These are phyloP conservation scores for Hyperoplus immaculatus DNA, from an alignment of 2,797 vertebrate species.

Conservation along the genomic window DNA sequence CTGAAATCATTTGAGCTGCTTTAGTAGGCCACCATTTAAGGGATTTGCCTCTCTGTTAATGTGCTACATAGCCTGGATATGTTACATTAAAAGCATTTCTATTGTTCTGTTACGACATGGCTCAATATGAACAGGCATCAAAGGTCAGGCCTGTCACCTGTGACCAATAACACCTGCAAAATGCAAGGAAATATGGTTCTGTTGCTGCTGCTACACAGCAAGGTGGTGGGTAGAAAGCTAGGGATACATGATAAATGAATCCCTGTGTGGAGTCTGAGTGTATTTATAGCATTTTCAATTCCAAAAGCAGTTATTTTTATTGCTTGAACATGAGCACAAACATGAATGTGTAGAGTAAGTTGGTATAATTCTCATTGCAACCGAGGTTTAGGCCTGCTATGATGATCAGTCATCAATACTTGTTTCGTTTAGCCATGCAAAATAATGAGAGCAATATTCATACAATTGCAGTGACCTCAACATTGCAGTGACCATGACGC, in stretches of 20 bases:
- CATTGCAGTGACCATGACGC: background rate
- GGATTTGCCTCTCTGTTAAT: background rate
- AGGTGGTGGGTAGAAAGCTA: constrained; percentile 7
- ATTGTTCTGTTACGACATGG: background rate
- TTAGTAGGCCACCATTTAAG: no score
- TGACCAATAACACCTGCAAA: background rate
- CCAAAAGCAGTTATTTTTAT: background rate
- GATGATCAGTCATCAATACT: background rate
- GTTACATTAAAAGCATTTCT: background rate
- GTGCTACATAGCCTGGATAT: background rate
- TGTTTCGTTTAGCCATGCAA: background rate
- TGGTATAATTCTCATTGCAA: no score
- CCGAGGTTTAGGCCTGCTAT: no score
- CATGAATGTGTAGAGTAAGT: background rate
- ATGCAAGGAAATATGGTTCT: background rate
- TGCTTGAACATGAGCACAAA: background rate
- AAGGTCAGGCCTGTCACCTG: background rate
- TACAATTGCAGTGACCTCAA: background rate
- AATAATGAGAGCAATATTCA: no score
- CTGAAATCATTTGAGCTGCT: background rate
- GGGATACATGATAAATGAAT: constrained; percentile 11
- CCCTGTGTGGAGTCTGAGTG: constrained; percentile 10
- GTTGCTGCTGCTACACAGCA: constrained; percentile 7
- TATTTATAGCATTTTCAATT: background rate
- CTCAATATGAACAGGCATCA: background rate